Evolutionary conservation across 2,113 vertebrate species (phyloP), one percentile per base, ranked within the genome.

Genomic region (Coturnix japonica): DNA sequence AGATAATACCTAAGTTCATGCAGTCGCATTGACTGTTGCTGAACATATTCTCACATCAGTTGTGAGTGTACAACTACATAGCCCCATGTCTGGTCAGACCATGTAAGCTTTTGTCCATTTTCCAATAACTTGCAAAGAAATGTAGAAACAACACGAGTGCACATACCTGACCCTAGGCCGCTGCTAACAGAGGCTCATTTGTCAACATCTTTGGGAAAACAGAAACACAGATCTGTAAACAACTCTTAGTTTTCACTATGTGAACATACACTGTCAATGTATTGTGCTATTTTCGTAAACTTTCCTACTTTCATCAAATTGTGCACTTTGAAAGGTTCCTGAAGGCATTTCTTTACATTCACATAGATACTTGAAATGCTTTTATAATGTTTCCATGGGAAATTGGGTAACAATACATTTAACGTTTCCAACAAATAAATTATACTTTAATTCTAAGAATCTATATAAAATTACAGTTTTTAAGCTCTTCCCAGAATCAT

Each of bases 391-490:
- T 93, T 87, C 76, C 49, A 63, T n/a, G 23, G 67, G 31, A 91
- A 87, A 87, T 20, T 26, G 35, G 80, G 28, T 70, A 94, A 85
- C 46, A 85, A 73, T 19, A 72, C 31, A 74, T 51, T 81, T 93
- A 77, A 54, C 0, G 2, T 74, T 93, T 88, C 49, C 69, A 71
- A 60, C 22, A 90, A 93, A 94, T 94, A 94, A 95, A 92, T 89
- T 85, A 87, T 26, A 85, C 77, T 93, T 83, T 64, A 87, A 35
- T 80, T 92, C 75, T 77, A 66, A 51, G 13, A 53, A 85, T 67
- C 43, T 56, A 30, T 31, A 90, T 39, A 92, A 85, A 82, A 89
- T 64, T 87, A 66, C 54, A 44, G 87, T 75, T 75, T 85, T 85
- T 73, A 73, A 81, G 64, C 76, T 90, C 64, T 77, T 49, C 47